These are phyloP conservation scores for Eretmocerus hayati DNA, from an alignment of 2,888 invertebrate genomes.

Conservation along the genomic window DNA sequence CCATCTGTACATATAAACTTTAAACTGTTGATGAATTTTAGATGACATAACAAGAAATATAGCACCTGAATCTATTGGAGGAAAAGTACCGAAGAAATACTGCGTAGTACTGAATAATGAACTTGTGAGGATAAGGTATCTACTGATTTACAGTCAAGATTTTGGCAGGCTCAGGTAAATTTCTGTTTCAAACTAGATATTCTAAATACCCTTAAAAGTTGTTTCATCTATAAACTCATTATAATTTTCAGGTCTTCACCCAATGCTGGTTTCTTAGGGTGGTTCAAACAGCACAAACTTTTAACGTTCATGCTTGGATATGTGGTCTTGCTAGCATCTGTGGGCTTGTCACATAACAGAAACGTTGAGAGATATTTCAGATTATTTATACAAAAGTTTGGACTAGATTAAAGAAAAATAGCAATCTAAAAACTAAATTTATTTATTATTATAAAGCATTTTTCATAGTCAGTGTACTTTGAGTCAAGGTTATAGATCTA, in stretches of 20 bases:
- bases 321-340: conserved; percentile 56
- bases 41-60: conserved; percentile 32
- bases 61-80: conserved; percentile 40
- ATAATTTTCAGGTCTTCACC: conserved; percentile 27
- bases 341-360: conserved; percentile 60
- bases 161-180: conserved; percentile 34
- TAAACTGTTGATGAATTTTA: conserved; percentile 21
- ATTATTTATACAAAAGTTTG: conserved; percentile 46
- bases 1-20: background rate
- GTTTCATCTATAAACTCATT: background rate
- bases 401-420: conserved; percentile 30
- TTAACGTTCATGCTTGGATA: conserved; percentile 59
- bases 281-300: conserved; percentile 58
- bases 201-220: conserved; percentile 1
- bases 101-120: conserved; percentile 72
- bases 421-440: conserved; percentile 9
- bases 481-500: conserved; percentile 8
- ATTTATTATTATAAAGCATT: conserved; percentile 15
- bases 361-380: conserved; percentile 58
- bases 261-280: conserved; percentile 41
- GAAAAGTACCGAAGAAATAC: conserved; percentile 59
- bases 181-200: background rate
- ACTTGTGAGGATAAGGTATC: conserved; percentile 65
- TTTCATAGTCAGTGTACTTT: conserved; percentile 12
- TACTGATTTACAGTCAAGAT: conserved; percentile 59